Conservation (phyloP, 23 tunicate genomes). For the Diplosoma virens region DNA sequence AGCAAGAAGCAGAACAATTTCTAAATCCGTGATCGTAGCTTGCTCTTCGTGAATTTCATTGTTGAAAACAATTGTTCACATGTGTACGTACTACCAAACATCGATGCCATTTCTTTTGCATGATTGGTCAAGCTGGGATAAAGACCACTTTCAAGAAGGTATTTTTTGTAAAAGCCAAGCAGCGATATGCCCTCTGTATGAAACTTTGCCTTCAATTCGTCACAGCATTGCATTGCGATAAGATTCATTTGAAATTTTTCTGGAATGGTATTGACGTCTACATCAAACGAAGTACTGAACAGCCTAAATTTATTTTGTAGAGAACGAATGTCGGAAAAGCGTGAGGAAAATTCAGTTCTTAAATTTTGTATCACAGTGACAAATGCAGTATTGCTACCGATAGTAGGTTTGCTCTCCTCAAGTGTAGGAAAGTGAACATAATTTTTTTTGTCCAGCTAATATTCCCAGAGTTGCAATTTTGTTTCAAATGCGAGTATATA, state of each 20-base stretch:
- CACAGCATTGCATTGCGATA: constrained; percentile 46
- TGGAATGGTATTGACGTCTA: constrained; percentile 24
- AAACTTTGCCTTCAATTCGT: constrained; percentile 37
- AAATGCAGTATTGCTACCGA: constrained; percentile 44
- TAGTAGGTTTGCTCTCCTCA: constrained; percentile 28
- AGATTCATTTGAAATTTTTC: constrained; percentile 69
- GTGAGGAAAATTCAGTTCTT: constrained; percentile 51
- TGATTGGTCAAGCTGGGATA: constrained; percentile 25
- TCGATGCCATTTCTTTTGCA: constrained; percentile 49
- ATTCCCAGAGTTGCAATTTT: constrained; percentile 74
- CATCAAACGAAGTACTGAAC: constrained; percentile 72
- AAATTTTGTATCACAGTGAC: constrained; percentile 57
- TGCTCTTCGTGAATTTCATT: constrained; percentile 67
- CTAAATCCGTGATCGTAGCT: constrained; percentile 42
- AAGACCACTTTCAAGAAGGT: neutral
- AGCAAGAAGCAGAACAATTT: constrained; percentile 36
- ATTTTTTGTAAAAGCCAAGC: constrained; percentile 34
- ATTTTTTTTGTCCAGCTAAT: constrained; percentile 48
- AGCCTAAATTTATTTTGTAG: constrained; percentile 44
- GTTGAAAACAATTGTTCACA: constrained; percentile 57
- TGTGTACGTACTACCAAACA: constrained; percentile 54
- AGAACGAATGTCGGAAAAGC: constrained; percentile 56
- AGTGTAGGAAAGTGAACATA: constrained; percentile 65
- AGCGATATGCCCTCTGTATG: constrained; percentile 16
- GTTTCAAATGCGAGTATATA: constrained; percentile 58